phyloP scores from a whole-genome alignment of 2,888 invertebrate species.

The Hypercompe scribonia region DNA sequence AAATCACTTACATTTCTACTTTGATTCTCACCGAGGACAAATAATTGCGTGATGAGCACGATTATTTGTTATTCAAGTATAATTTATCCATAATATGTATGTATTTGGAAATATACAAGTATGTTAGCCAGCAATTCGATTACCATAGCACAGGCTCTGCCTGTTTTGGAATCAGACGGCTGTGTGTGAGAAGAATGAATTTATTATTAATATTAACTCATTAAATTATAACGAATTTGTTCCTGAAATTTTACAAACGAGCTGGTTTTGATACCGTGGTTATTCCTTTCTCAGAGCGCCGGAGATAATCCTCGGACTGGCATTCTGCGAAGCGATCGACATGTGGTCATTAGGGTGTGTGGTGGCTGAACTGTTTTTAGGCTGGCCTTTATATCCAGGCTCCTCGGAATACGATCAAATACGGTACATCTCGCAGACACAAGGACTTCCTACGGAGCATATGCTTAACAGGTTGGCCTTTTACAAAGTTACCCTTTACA shows the following conservation, averaged over 20 bases:
- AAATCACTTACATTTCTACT: not conserved
- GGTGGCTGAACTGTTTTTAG: slow-evolving; percentile 99
- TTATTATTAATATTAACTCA: too few species aligned
- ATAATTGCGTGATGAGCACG: too few species aligned
- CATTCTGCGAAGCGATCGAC: slow-evolving; percentile 99
- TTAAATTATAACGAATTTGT: too few species aligned
- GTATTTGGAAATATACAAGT: too few species aligned
- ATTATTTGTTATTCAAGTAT: too few species aligned
- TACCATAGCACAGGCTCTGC: too few species aligned
- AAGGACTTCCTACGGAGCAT: slow-evolving; percentile 98
- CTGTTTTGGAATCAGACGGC: too few species aligned
- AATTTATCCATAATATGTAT: too few species aligned
- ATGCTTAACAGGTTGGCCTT: slow-evolving; percentile 95
- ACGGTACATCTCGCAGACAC: slow-evolving; percentile 98
- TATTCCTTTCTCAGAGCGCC: slow-evolving; percentile 89
- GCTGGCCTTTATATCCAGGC: slow-evolving; percentile 99
- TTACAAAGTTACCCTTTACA: not conserved
- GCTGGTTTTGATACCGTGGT: not conserved
- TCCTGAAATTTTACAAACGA: not conserved
- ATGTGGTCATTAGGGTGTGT: slow-evolving; percentile 99
- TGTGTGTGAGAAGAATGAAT: too few species aligned
- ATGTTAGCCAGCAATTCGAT: too few species aligned
- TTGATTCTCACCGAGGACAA: too few species aligned
- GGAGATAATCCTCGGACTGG: slow-evolving; percentile 98
- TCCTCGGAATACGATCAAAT: slow-evolving; percentile 99